Conservation (phyloP, 2,888 invertebrate species). For the Cetonia aurata region DNA sequence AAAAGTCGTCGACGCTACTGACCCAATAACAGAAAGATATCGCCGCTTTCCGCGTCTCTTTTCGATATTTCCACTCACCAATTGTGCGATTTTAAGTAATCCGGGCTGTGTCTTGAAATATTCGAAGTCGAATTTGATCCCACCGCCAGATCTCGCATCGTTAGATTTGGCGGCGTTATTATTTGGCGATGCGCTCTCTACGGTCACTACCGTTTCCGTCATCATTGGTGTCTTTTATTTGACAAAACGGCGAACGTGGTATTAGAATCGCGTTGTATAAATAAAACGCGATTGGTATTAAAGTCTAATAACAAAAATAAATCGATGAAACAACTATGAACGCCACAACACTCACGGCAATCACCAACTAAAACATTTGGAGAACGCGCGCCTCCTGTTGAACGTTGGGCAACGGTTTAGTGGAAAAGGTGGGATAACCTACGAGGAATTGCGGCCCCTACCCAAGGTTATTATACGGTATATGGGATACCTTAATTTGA, state of each 20-base stretch:
- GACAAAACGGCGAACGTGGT: not conserved
- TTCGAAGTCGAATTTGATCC: slow-evolving; percentile 81
- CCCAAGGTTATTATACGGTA: slow-evolving; percentile 25
- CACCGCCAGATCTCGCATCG: slow-evolving; percentile 60
- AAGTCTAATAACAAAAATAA: slow-evolving; percentile 17
- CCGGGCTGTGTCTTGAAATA: slow-evolving; percentile 88
- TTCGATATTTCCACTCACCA: slow-evolving; percentile 73
- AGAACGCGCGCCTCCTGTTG: slow-evolving; percentile 41
- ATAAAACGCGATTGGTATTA: not conserved
- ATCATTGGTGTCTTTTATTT: slow-evolving; percentile 71
- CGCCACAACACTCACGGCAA: slow-evolving; percentile 37
- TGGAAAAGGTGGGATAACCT: slow-evolving; percentile 39
- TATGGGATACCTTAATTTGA: slow-evolving; percentile 15
- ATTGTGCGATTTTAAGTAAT: slow-evolving; percentile 82
- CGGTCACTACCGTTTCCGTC: slow-evolving; percentile 87
- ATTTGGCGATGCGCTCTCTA: slow-evolving; percentile 75
- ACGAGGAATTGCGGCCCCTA: slow-evolving; percentile 25
- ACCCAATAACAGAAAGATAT: slow-evolving; percentile 16
- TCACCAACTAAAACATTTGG: slow-evolving; percentile 42
- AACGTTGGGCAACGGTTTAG: slow-evolving; percentile 33
- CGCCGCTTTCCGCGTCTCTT: not conserved
- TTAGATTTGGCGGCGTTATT: slow-evolving; percentile 64
- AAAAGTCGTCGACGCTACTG: slow-evolving; percentile 7
- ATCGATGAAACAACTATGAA: slow-evolving; percentile 36
- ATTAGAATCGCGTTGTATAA: not conserved